phyloP scores from a whole-genome alignment of 2,888 invertebrate genomes.

The Dorcus hopei region DNA sequence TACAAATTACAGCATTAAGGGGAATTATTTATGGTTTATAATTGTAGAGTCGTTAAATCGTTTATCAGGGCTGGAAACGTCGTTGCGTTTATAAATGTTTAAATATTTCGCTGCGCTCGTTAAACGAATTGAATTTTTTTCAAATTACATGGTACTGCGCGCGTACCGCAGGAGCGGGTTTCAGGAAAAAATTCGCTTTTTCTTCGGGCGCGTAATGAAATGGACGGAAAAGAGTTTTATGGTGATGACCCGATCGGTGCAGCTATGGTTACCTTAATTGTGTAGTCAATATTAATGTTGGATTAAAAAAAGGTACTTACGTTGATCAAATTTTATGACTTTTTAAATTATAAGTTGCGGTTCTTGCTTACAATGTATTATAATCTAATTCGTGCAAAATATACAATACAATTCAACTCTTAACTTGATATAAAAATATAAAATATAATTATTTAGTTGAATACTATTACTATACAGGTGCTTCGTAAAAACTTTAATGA shows the following conservation, averaged over 20 bases:
- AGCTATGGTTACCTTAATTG: no score
- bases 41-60: conserved; percentile 12
- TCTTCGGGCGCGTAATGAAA: not conserved
- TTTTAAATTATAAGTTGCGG: no score
- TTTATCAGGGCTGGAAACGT: conserved; percentile 5
- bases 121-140: not conserved
- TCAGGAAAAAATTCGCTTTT: not conserved
- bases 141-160: not conserved
- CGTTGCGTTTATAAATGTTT: not conserved
- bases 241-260: not conserved
- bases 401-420: no score
- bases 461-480: no score
- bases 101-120: not conserved
- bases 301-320: no score
- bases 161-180: not conserved
- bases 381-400: no score
- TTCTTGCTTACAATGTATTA: no score
- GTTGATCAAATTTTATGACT: no score
- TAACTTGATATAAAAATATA: no score
- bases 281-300: no score
- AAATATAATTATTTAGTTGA: no score
- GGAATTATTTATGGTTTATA: conserved; percentile 15
- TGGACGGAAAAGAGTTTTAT: not conserved
- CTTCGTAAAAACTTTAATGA: no score
- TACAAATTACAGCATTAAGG: conserved; percentile 12